Conservation (phyloP, 2,113 vertebrate genomes). For the Merops nubicus region DNA sequence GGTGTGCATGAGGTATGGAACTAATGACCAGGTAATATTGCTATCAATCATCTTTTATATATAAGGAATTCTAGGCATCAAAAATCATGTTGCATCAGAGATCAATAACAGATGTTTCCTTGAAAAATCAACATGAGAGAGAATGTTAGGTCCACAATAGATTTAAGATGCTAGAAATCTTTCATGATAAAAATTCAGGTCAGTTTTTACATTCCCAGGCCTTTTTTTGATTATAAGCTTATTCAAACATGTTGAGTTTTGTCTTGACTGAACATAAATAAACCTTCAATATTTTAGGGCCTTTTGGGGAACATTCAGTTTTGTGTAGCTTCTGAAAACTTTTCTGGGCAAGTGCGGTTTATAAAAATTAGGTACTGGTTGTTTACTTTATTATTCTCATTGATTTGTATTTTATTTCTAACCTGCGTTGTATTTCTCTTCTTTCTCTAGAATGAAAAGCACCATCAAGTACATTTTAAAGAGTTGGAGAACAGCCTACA, state of each 20-base stretch:
- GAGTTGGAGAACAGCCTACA: conserved; percentile 87
- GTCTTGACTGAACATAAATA: background rate
- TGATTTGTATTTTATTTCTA: background rate
- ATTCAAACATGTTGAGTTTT: background rate
- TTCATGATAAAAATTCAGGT: background rate
- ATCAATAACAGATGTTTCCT: background rate
- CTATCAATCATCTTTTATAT: background rate
- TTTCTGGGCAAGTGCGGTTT: background rate
- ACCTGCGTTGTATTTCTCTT: background rate
- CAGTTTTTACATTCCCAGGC: background rate
- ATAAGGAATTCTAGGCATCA: background rate
- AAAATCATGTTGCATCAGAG: background rate
- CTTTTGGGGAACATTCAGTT: background rate
- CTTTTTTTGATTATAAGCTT: background rate
- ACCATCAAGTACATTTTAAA: conserved; percentile 80
- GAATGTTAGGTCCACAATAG: background rate
- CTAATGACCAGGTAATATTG: background rate
- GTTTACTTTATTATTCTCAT: background rate
- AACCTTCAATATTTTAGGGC: background rate
- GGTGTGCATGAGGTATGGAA: background rate
- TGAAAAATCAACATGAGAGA: background rate
- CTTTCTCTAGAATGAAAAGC: conserved; percentile 79
- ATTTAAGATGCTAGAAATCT: background rate
- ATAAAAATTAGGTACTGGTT: background rate
- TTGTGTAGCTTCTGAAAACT: background rate